Evolutionary conservation across 2,113 vertebrate species (phyloP).

Genomic region (Rhagologus leucostigma): DNA sequence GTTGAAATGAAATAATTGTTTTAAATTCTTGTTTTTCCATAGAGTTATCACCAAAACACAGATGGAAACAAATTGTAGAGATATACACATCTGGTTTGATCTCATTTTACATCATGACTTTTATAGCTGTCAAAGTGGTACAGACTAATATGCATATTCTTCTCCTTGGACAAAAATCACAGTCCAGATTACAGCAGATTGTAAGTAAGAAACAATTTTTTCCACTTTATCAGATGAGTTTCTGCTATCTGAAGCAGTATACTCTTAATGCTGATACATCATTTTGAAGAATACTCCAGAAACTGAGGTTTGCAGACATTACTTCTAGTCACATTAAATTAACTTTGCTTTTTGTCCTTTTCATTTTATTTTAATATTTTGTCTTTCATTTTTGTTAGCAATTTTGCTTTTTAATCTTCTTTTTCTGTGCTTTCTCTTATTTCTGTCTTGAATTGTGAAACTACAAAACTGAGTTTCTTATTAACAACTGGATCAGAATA

Average conservation of each 20-base stretch:
- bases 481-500: not conserved
- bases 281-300: not conserved
- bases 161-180: not conserved
- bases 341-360: not conserved
- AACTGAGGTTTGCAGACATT: not conserved
- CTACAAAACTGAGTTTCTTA: not conserved
- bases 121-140: not conserved
- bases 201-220: not conserved
- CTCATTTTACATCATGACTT: not conserved
- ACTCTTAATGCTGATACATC: not conserved
- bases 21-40: not conserved
- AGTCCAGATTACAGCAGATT: not conserved
- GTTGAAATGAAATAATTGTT: not conserved
- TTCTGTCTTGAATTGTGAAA: not conserved
- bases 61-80: not conserved
- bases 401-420: not conserved
- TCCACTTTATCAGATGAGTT: not conserved
- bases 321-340: not conserved
- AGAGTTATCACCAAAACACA: rapidly evolving
- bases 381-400: not conserved
- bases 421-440: not conserved
- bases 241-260: not conserved
- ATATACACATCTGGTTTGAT: not conserved
- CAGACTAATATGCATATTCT: not conserved
- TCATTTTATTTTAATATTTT: not conserved